Evolutionary conservation across 2,888 invertebrate species (phyloP).

Genomic region (Cancer borealis): DNA sequence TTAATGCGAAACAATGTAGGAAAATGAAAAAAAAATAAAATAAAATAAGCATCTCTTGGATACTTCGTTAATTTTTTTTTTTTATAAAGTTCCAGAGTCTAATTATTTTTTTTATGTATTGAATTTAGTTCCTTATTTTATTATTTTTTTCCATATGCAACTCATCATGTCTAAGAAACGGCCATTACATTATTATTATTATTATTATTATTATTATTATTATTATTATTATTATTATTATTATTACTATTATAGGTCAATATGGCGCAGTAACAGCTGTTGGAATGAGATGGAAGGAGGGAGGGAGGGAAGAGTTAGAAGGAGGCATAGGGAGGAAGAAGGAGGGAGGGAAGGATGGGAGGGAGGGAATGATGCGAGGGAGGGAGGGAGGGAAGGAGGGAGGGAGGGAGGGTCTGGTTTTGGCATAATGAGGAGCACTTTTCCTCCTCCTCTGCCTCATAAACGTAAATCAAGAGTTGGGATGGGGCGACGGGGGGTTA

Average conservation of each 20-base stretch:
- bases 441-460: constrained; percentile 24
- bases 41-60: no score
- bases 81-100: no score
- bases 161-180: no score
- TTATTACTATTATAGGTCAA: background rate
- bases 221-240: background rate
- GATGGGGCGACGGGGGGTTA: background rate
- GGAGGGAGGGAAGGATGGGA: background rate
- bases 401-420: background rate
- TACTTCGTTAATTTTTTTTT: no score
- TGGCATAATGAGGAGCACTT: constrained; percentile 25
- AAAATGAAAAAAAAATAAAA: no score
- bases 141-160: no score
- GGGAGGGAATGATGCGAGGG: background rate
- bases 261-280: background rate
- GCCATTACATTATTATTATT: no score
- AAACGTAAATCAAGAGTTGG: constrained; percentile 46
- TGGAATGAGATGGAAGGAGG: background rate
- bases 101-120: no score
- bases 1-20: no score
- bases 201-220: no score
- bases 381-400: background rate
- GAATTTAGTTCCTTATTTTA: no score
- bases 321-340: background rate
- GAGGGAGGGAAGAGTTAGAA: background rate